phyloP scores from a whole-genome alignment of 2,113 vertebrate genomes.

The Opisthocomus hoazin region DNA sequence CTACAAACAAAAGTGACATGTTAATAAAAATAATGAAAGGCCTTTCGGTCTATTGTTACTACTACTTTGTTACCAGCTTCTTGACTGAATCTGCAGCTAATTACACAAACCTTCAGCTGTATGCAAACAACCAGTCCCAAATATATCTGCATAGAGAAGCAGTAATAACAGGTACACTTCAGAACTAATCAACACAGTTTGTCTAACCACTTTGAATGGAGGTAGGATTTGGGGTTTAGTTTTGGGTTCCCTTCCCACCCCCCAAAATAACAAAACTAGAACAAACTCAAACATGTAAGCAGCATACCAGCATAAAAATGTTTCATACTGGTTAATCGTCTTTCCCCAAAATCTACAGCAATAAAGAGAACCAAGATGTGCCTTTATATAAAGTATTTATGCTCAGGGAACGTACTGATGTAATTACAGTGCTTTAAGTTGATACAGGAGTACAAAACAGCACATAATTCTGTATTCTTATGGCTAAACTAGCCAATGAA shows the following conservation, averaged over 20 bases:
- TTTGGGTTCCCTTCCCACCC: not conserved
- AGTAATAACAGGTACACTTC: not conserved
- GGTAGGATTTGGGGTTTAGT: not conserved
- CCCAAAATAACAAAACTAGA: not conserved
- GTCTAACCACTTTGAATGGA: not conserved
- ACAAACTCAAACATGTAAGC: not conserved
- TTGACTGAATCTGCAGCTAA: not conserved
- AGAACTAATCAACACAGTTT: not conserved
- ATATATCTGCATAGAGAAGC: not conserved
- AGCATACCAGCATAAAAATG: not conserved
- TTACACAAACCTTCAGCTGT: not conserved
- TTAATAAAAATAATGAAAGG: not conserved
- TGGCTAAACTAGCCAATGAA: not conserved
- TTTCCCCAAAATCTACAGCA: not conserved
- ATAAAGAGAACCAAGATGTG: not conserved
- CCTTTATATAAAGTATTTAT: not conserved
- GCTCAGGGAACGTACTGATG: not conserved
- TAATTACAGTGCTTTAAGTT: not conserved
- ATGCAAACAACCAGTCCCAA: not conserved
- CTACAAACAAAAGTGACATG: conserved; percentile 65
- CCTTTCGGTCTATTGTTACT: not conserved
- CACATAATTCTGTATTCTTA: not conserved
- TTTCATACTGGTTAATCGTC: not conserved
- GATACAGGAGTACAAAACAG: not conserved
- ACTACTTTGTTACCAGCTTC: not conserved